These are phyloP conservation scores for Sminthurinus aureus DNA, from an alignment of 2,888 invertebrate species.

Conservation along the genomic window DNA sequence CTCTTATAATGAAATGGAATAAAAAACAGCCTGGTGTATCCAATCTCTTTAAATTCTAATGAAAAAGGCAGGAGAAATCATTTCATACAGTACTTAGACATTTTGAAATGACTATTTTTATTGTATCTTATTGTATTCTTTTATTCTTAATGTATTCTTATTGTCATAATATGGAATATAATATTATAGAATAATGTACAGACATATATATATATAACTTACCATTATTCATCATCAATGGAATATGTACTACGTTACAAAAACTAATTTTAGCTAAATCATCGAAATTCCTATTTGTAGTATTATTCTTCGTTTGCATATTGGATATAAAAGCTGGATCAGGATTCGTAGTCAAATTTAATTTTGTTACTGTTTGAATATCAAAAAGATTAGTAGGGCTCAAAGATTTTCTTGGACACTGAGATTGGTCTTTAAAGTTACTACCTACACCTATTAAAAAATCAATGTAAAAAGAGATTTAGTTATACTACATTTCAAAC, in stretches of 20 bases:
- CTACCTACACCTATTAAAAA: background rate
- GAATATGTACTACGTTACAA: background rate
- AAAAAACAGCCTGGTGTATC: background rate
- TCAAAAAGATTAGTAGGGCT: background rate
- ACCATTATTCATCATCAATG: background rate
- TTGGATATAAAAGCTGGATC: background rate
- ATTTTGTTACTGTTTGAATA: background rate
- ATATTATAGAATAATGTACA: no score
- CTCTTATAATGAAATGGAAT: background rate
- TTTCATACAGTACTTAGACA: background rate
- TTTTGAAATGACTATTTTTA: no score
- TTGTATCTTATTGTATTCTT: background rate
- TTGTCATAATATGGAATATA: background rate
- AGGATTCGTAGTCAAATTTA: background rate
- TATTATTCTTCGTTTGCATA: no score
- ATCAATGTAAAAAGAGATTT: no score
- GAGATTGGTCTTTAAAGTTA: background rate
- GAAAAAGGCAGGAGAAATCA: background rate
- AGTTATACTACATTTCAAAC: no score
- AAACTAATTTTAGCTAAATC: background rate
- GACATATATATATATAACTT: no score
- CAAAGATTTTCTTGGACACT: background rate
- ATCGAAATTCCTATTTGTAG: background rate
- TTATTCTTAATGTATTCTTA: background rate
- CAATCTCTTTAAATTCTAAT: constrained; percentile 3